Base-by-base conservation (phyloP, 2,113 vertebrate genomes). In the Mastomys coucha region DNA sequence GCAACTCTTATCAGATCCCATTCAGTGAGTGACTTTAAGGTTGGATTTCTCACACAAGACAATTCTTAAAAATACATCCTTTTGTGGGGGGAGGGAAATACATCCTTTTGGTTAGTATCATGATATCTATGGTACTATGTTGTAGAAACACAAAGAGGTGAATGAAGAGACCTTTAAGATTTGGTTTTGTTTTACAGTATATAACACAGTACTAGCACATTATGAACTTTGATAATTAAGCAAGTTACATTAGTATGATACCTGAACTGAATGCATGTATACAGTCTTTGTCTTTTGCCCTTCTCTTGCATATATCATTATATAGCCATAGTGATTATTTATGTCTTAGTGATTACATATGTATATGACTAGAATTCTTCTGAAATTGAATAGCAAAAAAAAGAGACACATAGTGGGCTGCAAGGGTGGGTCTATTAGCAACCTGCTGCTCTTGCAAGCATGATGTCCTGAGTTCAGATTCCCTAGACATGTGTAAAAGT, bases 151-250 rank as follows among this genome's bases (percentile, higher is more conserved):
- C 56, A 14, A 56, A 65, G 5, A 31, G 20, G 56, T 81, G n/a
- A 65, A 81, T 36, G 45, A 81, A 56, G 7, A 73, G 12, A 49
- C 16, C 24, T 73, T 26, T 7, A 39, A 12, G 36, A 17, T 24
- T 76, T 70, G 14, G 26, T 75, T 86, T 17, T 89, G 91, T 94
- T 36, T 75, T 53, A 88, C 2, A 36, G 1, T 42, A 42, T 63
- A 12, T 73, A 75, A 93, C 88, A 94, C 13, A 75, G 12, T 31
- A 5, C 76, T 13, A 60, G 33, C 7, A 33, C 11, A 45, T 45
- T 49, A 75, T 58, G 77, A 69, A 75, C 45, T 96, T 94, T 67
- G 12, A 5, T 75, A 94, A 95, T 69, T 49, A 90, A 73, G 9
- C 5, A 63, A 69, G 69, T 96, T 73, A 28, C 22, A 78, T 90